These are phyloP conservation scores for Arrhopalites spinosus DNA, from an alignment of 2,888 invertebrate species.

Conservation along the genomic window DNA sequence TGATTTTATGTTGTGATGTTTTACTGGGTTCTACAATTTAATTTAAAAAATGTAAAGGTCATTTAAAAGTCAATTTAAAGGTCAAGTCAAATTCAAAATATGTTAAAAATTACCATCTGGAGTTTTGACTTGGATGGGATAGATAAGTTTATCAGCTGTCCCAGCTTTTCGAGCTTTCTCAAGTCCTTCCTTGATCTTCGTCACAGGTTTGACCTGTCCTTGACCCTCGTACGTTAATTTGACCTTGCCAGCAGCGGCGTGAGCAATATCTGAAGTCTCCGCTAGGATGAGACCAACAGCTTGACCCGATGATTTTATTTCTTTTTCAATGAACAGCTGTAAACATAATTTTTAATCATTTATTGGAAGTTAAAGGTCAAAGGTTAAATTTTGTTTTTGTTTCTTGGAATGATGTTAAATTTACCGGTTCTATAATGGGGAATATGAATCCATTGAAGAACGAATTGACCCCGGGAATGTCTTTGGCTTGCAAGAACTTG, in stretches of 20 bases:
- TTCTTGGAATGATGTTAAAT: too few relatives aligned
- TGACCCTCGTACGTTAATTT: constrained; percentile 58
- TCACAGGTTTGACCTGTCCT: constrained; percentile 58
- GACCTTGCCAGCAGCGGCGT: constrained; percentile 58
- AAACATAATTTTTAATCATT: too few relatives aligned
- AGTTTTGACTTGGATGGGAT: background rate
- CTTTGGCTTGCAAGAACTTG: constrained; percentile 69
- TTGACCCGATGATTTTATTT: constrained; percentile 59
- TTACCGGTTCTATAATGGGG: too few relatives aligned
- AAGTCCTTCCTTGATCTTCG: constrained; percentile 58
- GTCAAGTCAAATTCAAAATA: too few relatives aligned
- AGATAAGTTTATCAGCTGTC: constrained; percentile 15
- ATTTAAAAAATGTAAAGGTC: background rate
- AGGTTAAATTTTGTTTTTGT: too few relatives aligned
- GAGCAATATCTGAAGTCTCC: constrained; percentile 56
- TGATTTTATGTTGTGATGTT: constrained; percentile 59
- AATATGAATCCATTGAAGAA: constrained; percentile 59
- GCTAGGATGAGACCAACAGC: constrained; percentile 60
- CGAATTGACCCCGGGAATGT: constrained; percentile 72
- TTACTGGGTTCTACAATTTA: background rate
- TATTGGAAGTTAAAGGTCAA: too few relatives aligned
- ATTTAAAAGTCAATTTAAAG: too few relatives aligned
- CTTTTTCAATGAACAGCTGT: constrained; percentile 58
- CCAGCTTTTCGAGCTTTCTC: constrained; percentile 45
- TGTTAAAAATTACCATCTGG: background rate